Evolutionary conservation across 2,888 invertebrate species (phyloP).

Genomic region (Carcina quercana): DNA sequence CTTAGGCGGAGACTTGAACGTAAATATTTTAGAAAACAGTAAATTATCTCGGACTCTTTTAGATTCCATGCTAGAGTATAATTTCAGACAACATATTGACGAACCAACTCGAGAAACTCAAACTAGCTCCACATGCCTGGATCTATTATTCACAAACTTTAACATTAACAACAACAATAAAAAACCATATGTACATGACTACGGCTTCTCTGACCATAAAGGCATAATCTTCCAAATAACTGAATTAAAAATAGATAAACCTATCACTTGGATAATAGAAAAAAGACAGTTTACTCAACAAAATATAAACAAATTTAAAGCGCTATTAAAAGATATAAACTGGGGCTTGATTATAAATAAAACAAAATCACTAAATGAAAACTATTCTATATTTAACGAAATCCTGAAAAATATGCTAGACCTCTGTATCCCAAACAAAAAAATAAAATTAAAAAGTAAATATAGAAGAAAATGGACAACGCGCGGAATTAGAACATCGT

Average conservation of each 20-base stretch:
- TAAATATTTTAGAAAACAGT: too few relatives aligned
- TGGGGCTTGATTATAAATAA: background rate
- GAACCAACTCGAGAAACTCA: too few relatives aligned
- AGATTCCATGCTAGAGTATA: too few relatives aligned
- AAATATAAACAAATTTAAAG: background rate
- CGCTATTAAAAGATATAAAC: background rate
- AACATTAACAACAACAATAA: too few relatives aligned
- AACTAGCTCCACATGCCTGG: too few relatives aligned
- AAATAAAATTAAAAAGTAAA: constrained; percentile 2
- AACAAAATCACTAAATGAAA: background rate
- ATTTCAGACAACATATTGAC: too few relatives aligned
- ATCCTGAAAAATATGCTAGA: background rate
- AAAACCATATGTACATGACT: too few relatives aligned
- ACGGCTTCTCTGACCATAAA: background rate
- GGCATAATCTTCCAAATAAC: background rate
- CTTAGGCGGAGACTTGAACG: too few relatives aligned
- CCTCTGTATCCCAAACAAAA: constrained; percentile 1
- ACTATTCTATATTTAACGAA: background rate
- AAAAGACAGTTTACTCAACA: constrained; percentile 1
- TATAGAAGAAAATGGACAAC: constrained; percentile 3
- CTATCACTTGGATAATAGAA: background rate
- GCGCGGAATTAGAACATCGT: constrained; percentile 1
- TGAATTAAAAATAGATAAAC: background rate
- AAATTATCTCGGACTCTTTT: too few relatives aligned
- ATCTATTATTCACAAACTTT: too few relatives aligned